These are phyloP conservation scores for Cataglyphis altisquamis DNA, from an alignment of 2,888 invertebrate species.

Conservation along the genomic window DNA sequence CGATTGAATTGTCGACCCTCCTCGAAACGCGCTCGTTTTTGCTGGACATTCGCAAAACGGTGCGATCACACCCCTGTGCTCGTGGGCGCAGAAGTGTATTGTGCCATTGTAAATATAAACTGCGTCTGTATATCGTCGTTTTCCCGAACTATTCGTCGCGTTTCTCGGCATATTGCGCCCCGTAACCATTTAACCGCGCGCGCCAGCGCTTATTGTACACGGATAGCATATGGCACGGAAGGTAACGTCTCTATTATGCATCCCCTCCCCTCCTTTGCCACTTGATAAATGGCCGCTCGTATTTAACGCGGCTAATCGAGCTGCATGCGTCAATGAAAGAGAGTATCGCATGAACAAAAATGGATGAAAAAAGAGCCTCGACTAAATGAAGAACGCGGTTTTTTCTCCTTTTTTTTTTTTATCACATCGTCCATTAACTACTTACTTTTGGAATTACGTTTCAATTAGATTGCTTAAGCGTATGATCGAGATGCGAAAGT, in stretches of 20 bases:
- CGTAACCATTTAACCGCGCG: constrained; percentile 75
- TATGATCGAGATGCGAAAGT: constrained; percentile 15
- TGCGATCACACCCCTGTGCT: constrained; percentile 67
- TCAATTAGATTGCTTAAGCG: constrained; percentile 7
- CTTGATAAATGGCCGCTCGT: constrained; percentile 78
- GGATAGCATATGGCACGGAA: constrained; percentile 79
- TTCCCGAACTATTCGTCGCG: constrained; percentile 77
- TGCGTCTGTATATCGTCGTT: constrained; percentile 70
- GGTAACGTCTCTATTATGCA: constrained; percentile 81
- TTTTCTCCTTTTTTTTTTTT: constrained; percentile 5
- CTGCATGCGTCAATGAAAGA: constrained; percentile 57
- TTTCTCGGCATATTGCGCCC: constrained; percentile 76
- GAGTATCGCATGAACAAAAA: constrained; percentile 15
- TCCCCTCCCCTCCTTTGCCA: constrained; percentile 40
- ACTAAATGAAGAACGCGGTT: constrained; percentile 2
- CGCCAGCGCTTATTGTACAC: constrained; percentile 72
- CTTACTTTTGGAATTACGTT: constrained; percentile 7
- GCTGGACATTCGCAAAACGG: constrained; percentile 69
- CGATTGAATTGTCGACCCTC: constrained; percentile 52
- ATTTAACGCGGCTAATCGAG: constrained; percentile 80
- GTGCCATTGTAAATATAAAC: constrained; percentile 79
- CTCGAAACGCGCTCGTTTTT: constrained; percentile 61
- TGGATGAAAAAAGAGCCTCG: constrained; percentile 18
- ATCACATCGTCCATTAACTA: constrained; percentile 12
- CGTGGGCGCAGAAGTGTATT: constrained; percentile 73